Percentiles rank a stretch among this genome's conserved stretches.
These are phyloP conservation scores for Manacus vitellinus DNA, from an alignment of 2,113 vertebrate genomes.

Conservation along the genomic window DNA sequence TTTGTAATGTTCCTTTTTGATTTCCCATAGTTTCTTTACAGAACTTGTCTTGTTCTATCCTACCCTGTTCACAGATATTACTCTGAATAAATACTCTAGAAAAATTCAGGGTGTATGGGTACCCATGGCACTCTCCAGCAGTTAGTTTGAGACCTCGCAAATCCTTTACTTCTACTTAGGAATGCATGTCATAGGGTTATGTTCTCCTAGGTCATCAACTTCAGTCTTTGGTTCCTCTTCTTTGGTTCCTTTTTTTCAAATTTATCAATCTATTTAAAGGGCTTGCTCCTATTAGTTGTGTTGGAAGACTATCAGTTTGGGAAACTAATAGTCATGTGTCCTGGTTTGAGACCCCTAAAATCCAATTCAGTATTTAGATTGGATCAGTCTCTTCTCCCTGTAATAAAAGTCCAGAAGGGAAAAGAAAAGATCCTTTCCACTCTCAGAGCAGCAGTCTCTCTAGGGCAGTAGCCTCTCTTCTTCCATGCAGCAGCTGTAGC, in stretches of 20 bases:
- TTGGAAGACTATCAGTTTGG: background rate
- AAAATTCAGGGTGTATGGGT: background rate
- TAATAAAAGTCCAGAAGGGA: too few relatives aligned
- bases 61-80: background rate
- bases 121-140: background rate
- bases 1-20: background rate
- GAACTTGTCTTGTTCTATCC: background rate
- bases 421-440: too few relatives aligned
- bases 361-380: too few relatives aligned
- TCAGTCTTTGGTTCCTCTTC: background rate
- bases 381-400: too few relatives aligned
- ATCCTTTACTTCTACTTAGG: background rate
- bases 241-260: background rate
- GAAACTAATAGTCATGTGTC: background rate
- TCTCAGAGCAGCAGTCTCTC: too few relatives aligned
- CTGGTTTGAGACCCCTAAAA: too few relatives aligned
- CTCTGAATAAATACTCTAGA: background rate
- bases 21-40: background rate
- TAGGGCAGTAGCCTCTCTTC: too few relatives aligned
- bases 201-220: background rate
- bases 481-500: too few relatives aligned
- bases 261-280: background rate
- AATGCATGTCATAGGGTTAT: accelerated
- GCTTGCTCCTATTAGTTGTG: background rate
- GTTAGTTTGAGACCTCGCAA: background rate